Evolutionary conservation across 2,113 vertebrate genomes (phyloP).

Genomic region (Ciconia maguari): DNA sequence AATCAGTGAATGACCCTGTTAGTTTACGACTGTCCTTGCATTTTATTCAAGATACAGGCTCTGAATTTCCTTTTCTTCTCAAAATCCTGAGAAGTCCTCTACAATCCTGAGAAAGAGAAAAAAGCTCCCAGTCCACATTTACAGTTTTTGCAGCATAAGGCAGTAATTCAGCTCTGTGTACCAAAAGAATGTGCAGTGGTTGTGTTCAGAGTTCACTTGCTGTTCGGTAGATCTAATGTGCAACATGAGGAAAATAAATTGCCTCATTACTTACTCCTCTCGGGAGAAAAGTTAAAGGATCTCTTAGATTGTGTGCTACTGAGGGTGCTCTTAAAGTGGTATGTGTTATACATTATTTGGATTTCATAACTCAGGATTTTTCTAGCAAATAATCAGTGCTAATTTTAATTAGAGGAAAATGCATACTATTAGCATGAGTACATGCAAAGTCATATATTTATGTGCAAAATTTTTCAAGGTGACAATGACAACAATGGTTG

Average conservation of each 20-base stretch:
- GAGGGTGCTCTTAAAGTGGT: neutral
- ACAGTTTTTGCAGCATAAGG: neutral
- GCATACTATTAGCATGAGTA: neutral
- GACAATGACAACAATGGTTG: neutral
- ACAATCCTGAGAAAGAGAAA: neutral
- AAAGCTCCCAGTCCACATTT: neutral
- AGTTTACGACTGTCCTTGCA: neutral
- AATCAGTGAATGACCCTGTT: neutral
- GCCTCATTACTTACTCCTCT: neutral
- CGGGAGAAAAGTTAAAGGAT: neutral
- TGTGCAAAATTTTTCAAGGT: neutral
- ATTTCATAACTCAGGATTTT: neutral
- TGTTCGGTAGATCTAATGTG: neutral
- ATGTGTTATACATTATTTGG: conserved; percentile 16
- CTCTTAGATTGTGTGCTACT: neutral
- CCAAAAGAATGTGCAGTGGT: neutral
- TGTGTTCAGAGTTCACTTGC: neutral
- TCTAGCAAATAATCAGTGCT: conserved; percentile 10
- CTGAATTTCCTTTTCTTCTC: neutral
- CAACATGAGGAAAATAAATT: conserved; percentile 15
- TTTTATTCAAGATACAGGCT: neutral
- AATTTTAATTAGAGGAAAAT: conserved; percentile 1
- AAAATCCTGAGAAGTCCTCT: neutral
- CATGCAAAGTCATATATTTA: neutral
- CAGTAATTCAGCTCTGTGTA: neutral